Evolutionary conservation across 2,888 invertebrate species (phyloP), one percentile per base, ranked within the genome.

Genomic region (Acronicta psi): DNA sequence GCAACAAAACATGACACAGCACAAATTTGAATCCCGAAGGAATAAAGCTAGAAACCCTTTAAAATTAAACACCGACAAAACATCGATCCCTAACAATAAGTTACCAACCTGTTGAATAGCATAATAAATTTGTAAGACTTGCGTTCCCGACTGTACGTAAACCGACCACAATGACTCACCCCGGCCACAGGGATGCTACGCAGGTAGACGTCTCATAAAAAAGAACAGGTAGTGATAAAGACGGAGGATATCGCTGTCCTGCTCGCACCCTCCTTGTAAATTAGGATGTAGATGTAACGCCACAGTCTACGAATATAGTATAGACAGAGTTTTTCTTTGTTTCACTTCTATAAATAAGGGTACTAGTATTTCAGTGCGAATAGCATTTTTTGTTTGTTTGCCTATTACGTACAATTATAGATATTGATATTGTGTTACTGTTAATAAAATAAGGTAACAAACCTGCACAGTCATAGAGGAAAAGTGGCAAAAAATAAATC

Each of bases 201-300:
- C 77, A 77, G 74, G 75, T 75, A 71, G 49, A 74, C 76, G 82
- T 75, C 78, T 75, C 70, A 77, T 74, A 79, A 79, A 79, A 72
- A 77, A 63, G 78, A 75, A 80, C 86, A 86, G 86, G 86, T 86
- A 86, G 72, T 52, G 73, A 82, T 10, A 51, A 76, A 73, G 83
- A 83, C 9, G 51, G 41, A 42, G 25, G 31, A 52, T 70, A 49
- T 16, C 25, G 51, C 67, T 46, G 17, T 55, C 68, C 52, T 72
- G n/a, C 66, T 73, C 70, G 58, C 63, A 59, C 72, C 49, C 44
- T 59, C 44, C 68, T 59, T 68, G 68, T 73, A 73, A 75, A 77
- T 75, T 70, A 57, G 61, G 59, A 69, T 70, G 75, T 73, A 70
- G 59, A 69, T 70, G 75, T 73, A 70, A 63, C 44, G 52, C 63